Evolutionary conservation across 2,888 invertebrate species (phyloP), one percentile per base, ranked within the genome.

Genomic region (Baronia brevicornis): DNA sequence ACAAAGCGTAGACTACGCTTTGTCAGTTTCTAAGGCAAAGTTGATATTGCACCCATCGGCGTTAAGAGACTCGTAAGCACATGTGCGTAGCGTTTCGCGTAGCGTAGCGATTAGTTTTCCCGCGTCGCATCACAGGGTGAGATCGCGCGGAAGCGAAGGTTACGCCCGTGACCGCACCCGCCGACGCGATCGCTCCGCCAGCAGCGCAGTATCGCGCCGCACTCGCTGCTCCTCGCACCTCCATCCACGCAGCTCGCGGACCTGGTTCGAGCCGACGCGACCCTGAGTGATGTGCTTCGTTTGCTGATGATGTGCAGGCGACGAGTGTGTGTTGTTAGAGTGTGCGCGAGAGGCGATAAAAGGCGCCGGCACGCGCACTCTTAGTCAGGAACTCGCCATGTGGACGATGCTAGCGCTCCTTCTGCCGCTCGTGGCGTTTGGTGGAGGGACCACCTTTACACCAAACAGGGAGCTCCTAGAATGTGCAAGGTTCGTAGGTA

Each of bases 111-210:
- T 51, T 54, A 54, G 36, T 41, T 37, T 39, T 42, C 42, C 42
- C 42, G 34, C 43, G 39, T 34, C 43, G 51, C 74, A 69, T 66
- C 70, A 68, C 60, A 62, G 79, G 75, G 75, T 72, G 70, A 72
- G 71, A 70, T 66, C 70, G 71, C 59, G 47, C 68, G 69, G 65
- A 61, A 65, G 56, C 68, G 73, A 82, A 80, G 82, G 79, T 80
- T 79, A 77, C 71, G 82, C 78, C 80, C 79, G 71, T 79, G 79
- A 79, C 80, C 80, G 77, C 72, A 62, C 66, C 66, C 68, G 65
- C 65, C 57, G 64, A 57, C 67, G 61, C 55, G 60, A 57, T 53
- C 43, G 52, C 57, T 50, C 48, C 58, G 61, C 58, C 48, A 65
- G 65, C 65, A 45, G 44, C 51, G 65, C 74, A 78, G 78, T 79